phyloP scores from a whole-genome alignment of 2,888 invertebrate species.

The Opisthograptis luteolata region DNA sequence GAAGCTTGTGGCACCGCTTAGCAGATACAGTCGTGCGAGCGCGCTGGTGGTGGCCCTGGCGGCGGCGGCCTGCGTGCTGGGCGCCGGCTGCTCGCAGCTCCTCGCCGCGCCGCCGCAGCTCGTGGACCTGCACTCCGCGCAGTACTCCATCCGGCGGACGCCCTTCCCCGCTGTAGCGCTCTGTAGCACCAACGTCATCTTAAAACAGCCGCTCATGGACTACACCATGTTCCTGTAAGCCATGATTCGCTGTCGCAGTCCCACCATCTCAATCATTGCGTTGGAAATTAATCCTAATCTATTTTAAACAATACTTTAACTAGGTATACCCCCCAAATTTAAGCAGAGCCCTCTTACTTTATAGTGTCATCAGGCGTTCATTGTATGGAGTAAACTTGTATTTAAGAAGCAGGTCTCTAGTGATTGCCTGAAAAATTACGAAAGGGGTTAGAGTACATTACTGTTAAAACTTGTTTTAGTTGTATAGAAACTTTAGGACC shows the following conservation, averaged over 20 bases:
- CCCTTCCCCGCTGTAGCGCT: constrained; percentile 85
- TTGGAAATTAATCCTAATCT: background rate
- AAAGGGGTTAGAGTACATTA: too few relatives aligned
- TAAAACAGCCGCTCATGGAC: background rate
- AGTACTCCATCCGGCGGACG: constrained; percentile 40
- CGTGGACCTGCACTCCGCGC: background rate
- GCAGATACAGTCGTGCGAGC: background rate
- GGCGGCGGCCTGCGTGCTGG: background rate
- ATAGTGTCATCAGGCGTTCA: too few relatives aligned
- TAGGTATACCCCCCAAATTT: too few relatives aligned
- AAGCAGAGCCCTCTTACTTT: too few relatives aligned
- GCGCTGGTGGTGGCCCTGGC: background rate
- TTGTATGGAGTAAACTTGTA: too few relatives aligned
- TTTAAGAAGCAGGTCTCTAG: too few relatives aligned
- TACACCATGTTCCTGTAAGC: constrained; percentile 16
- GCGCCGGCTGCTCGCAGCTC: background rate
- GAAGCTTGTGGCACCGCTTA: too few relatives aligned
- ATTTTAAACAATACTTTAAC: too few relatives aligned
- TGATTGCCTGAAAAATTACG: too few relatives aligned
- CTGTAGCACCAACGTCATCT: constrained; percentile 56
- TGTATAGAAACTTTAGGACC: too few relatives aligned
- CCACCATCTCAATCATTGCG: too few relatives aligned
- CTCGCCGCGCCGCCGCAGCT: background rate
- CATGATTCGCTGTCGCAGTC: background rate
- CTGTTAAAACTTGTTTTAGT: too few relatives aligned